Base-by-base conservation (phyloP, 2,797 vertebrate genomes). In the Microhierax caerulescens region DNA sequence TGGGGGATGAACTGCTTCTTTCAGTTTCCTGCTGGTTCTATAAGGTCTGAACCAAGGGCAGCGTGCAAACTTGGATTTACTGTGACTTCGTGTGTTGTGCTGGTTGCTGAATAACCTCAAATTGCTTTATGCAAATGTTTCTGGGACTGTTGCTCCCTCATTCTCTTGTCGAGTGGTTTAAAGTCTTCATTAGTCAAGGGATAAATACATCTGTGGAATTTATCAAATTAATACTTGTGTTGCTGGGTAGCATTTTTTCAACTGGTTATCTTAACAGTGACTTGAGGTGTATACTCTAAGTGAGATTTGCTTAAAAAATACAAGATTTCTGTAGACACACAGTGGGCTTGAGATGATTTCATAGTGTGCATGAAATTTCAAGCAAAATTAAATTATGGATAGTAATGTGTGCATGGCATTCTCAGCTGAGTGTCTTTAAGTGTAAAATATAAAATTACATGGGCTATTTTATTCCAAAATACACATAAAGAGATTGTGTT, bases 301-400 rank as follows among this genome's bases (percentile, higher is more conserved):
- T 88, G 64, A 92, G 73, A 92, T 91, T 93, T 96, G 69, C 87
- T 96, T 94, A 81, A 94, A 94, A 93, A 91, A 75, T 65, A 63
- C 3, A 7, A 85, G 60, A 95, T 88, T 95, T 96, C 67, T 87
- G 85, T 72, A 89, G 73, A 76, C 63, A 50, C 47, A 61, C 87
- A 78, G 75, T 94, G 88, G 53, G 65, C 36, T 95, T 95, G 79
- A 95, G 89, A 89, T 89, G 81, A 75, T 88, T 90, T 96, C 95
- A 88, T 47, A 86, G 85, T 50, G 93, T 85, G 96, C 96, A 79
- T 97, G 92, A 97, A 96, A 97, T 97, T 95, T 84, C 87, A 95
- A 41, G 32, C 81, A 92, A 89, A 96, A 97, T 95, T 94, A 92
- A 96, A 95, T 97, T 97, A 96, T 60, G 53, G 75, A 79, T 75